Conservation (phyloP, 2,797 vertebrate genomes). For the Dallia pectoralis region DNA sequence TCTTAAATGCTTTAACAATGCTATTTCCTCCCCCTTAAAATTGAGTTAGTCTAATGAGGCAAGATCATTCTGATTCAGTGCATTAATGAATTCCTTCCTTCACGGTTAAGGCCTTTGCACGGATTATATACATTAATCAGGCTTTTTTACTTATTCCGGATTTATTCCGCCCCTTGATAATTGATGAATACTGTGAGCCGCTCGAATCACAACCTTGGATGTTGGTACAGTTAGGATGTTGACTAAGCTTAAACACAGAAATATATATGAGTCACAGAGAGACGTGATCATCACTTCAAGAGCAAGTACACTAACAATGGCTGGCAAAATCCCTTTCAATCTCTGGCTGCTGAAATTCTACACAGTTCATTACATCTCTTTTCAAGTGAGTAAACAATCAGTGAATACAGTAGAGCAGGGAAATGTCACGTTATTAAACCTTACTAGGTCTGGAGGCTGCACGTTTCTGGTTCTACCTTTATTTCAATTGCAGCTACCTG, state of each 20-base stretch:
- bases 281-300: no score
- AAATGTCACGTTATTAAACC: no score
- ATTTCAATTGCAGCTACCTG: no score
- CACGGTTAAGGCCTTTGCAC: constrained; percentile 23
- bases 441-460: no score
- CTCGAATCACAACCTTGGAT: not conserved
- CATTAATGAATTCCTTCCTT: constrained; percentile 18
- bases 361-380: no score
- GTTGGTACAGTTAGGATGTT: not conserved
- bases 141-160: not conserved
- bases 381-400: no score
- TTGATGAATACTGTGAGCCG: not conserved
- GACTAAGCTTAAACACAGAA: not conserved
- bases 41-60: constrained; percentile 1
- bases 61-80: constrained; percentile 23
- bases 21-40: constrained; percentile 14
- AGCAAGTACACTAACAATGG: no score
- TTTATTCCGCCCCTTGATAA: not conserved
- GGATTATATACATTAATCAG: constrained; percentile 12
- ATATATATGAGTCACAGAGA: no score
- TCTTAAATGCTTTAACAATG: constrained; percentile 25
- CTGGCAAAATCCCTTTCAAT: no score
- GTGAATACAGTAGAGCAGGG: no score
- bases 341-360: no score
- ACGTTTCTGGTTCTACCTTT: no score